Evolutionary conservation across 2,113 vertebrate species (phyloP).

Genomic region (Penelope pileata): DNA sequence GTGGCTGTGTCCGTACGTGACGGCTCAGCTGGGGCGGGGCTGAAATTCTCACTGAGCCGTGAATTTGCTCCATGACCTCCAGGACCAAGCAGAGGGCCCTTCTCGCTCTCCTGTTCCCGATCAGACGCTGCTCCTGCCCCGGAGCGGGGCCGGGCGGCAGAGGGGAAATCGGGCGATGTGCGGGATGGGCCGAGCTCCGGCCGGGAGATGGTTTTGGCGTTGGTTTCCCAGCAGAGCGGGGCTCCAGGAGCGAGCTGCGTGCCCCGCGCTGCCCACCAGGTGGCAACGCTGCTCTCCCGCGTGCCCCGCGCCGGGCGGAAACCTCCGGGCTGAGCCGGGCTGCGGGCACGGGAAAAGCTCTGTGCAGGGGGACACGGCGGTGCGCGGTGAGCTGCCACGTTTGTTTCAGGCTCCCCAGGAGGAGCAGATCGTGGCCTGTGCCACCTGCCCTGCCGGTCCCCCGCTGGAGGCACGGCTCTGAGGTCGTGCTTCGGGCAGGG

Average conservation of each 20-base stretch:
- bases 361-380: fast-evolving
- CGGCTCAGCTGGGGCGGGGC: neutral
- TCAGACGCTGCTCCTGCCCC: neutral
- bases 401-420: neutral
- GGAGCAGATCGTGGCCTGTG: neutral
- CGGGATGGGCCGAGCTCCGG: fast-evolving
- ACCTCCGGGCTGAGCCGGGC: neutral
- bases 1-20: too few relatives aligned
- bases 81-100: neutral
- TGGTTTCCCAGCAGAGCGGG: neutral
- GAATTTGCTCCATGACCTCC: neutral
- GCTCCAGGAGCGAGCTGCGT: neutral
- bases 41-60: neutral
- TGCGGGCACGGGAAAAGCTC: neutral
- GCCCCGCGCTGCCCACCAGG: slow-evolving; percentile 27
- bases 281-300: slow-evolving; percentile 29
- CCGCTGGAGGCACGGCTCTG: fast-evolving
- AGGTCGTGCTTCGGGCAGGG: neutral
- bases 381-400: neutral
- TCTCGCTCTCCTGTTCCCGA: neutral
- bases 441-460: neutral
- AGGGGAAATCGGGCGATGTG: neutral
- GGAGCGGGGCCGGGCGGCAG: neutral
- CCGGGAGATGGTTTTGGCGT: fast-evolving
- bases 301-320: too few relatives aligned